Conservation (phyloP, 2,797 vertebrate genomes). For the Serranus cabrilla region DNA sequence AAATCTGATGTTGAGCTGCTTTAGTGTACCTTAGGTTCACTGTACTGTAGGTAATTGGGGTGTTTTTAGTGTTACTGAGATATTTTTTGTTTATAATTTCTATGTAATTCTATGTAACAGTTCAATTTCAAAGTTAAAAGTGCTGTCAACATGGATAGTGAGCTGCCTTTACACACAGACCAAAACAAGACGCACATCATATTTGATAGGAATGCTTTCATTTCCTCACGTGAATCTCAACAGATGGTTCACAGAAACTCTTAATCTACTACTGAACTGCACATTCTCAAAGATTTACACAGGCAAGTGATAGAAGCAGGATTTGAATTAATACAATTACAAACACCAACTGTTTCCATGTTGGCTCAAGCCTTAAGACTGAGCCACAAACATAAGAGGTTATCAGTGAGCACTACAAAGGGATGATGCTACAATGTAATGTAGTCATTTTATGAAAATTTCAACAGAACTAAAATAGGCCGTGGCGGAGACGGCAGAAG, state of each 20-base stretch:
- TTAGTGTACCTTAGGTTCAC: too few species aligned
- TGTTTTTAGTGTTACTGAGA: too few species aligned
- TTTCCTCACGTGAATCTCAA: neutral
- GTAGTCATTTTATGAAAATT: conserved; percentile 32
- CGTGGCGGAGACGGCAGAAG: conserved; percentile 43
- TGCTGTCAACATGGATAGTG: neutral
- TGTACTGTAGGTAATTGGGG: too few species aligned
- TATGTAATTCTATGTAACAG: too few species aligned
- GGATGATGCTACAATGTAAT: conserved; percentile 7
- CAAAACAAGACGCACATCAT: neutral
- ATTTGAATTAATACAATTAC: conserved; percentile 3
- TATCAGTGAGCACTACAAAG: conserved; percentile 4
- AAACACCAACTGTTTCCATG: conserved; percentile 49
- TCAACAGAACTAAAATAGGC: conserved; percentile 61
- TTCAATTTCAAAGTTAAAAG: too few species aligned
- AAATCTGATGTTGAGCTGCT: too few species aligned
- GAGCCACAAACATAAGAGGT: conserved; percentile 26
- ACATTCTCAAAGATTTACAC: neutral
- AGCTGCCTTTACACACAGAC: neutral
- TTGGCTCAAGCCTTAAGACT: conserved; percentile 21
- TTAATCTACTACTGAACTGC: neutral
- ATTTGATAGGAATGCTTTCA: neutral
- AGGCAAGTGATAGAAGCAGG: neutral
- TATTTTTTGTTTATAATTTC: too few species aligned
- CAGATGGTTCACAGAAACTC: neutral